Conservation (phyloP, 2,113 vertebrate genomes). For the Pontoporia blainvillei region DNA sequence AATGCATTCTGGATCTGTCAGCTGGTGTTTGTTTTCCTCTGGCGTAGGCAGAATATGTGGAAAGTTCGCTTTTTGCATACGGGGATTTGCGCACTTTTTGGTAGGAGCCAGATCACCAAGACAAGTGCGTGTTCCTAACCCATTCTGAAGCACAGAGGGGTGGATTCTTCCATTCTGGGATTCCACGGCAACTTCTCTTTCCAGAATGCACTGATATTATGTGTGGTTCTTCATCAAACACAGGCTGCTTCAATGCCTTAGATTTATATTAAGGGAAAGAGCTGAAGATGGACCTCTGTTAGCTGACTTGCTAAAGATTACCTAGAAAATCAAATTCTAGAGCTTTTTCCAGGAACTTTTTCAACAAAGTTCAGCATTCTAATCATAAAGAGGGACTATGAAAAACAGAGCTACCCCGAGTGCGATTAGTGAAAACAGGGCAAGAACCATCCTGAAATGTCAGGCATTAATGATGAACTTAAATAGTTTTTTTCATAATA, state of each 20-base stretch:
- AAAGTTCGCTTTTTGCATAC: not conserved
- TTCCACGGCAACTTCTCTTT: not conserved
- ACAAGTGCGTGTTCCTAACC: too few species aligned
- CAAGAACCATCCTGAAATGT: conserved; percentile 38
- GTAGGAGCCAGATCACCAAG: not conserved
- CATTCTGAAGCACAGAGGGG: not conserved
- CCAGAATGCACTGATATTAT: not conserved
- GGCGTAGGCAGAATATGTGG: not conserved
- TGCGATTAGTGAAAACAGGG: conserved; percentile 35
- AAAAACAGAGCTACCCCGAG: conserved; percentile 26
- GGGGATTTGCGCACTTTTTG: not conserved
- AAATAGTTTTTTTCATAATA: conserved; percentile 26
- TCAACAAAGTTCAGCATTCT: not conserved
- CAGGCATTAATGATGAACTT: conserved; percentile 48
- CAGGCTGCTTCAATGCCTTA: not conserved
- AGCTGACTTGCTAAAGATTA: not conserved
- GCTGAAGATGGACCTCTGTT: not conserved
- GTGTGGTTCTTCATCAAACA: not conserved
- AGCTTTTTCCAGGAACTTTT: not conserved
- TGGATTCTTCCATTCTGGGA: not conserved
- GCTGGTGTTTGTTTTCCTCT: not conserved
- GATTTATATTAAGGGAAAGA: not conserved
- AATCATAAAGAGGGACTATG: not conserved
- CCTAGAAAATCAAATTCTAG: conserved; percentile 30
- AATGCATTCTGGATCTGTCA: not conserved